Conservation (phyloP, 2,888 invertebrate genomes). For the Podabrus alpinus region DNA sequence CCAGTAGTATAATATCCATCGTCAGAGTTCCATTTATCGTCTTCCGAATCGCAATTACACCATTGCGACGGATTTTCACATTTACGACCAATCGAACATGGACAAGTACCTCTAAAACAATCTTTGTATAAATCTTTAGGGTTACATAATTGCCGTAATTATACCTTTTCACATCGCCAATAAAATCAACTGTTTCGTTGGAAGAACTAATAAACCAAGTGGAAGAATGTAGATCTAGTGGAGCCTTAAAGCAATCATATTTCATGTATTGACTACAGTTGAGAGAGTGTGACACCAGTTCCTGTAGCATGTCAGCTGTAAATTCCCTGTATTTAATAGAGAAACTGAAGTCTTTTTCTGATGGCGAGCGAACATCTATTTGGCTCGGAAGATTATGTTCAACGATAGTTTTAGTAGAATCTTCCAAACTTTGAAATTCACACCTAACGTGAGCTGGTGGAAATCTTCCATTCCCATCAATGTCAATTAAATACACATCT, state of each 20-base stretch:
- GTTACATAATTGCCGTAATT: slow-evolving; percentile 12
- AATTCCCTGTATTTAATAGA: slow-evolving; percentile 88
- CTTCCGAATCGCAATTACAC: slow-evolving; percentile 90
- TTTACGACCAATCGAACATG: slow-evolving; percentile 76
- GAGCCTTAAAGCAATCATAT: slow-evolving; percentile 89
- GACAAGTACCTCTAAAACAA: slow-evolving; percentile 68
- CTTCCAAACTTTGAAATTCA: slow-evolving; percentile 86
- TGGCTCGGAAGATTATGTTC: slow-evolving; percentile 91
- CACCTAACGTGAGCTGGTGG: slow-evolving; percentile 92
- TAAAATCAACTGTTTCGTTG: slow-evolving; percentile 75
- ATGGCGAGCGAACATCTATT: slow-evolving; percentile 81
- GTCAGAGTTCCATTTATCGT: slow-evolving; percentile 87
- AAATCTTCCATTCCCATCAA: slow-evolving; percentile 90
- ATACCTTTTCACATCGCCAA: slow-evolving; percentile 82
- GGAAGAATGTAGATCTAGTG: slow-evolving; percentile 82
- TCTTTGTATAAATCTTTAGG: neutral
- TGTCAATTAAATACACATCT: slow-evolving; percentile 90
- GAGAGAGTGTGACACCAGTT: slow-evolving; percentile 84
- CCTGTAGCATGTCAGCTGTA: slow-evolving; percentile 88
- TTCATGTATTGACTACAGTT: slow-evolving; percentile 89
- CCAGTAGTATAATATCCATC: slow-evolving; percentile 83
- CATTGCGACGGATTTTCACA: slow-evolving; percentile 81
- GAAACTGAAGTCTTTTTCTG: slow-evolving; percentile 81
- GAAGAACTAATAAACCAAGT: slow-evolving; percentile 88
- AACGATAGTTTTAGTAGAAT: slow-evolving; percentile 84